phyloP scores from a whole-genome alignment of 2,113 vertebrate genomes.

The Hyperopisus bebe region DNA sequence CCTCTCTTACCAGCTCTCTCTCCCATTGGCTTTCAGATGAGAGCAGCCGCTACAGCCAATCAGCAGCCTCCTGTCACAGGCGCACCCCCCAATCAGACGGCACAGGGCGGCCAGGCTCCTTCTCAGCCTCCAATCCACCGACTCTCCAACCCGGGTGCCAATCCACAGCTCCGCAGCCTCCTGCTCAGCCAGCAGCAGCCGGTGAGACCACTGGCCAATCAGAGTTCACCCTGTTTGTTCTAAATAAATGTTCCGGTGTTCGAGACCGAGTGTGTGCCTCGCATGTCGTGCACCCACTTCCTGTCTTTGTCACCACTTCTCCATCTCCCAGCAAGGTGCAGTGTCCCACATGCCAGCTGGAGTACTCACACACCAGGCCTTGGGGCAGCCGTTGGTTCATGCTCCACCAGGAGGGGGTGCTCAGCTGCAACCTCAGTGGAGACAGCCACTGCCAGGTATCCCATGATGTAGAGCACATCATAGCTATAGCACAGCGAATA shows the following conservation, averaged over 20 bases:
- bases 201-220: slow-evolving; percentile 49
- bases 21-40: slow-evolving; percentile 55
- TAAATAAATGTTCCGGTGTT: not conserved
- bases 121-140: slow-evolving; percentile 73
- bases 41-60: slow-evolving; percentile 61
- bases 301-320: not conserved
- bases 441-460: slow-evolving; percentile 67
- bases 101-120: slow-evolving; percentile 58
- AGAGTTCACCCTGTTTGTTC: not conserved
- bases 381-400: slow-evolving; percentile 73
- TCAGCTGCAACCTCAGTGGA: slow-evolving; percentile 72
- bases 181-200: slow-evolving; percentile 85
- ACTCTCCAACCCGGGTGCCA: slow-evolving; percentile 81
- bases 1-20: not conserved
- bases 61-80: slow-evolving; percentile 60
- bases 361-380: slow-evolving; percentile 72
- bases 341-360: slow-evolving; percentile 69
- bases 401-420: slow-evolving; percentile 63
- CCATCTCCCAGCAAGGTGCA: slow-evolving; percentile 57
- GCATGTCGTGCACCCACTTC: not conserved
- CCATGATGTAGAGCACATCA: not conserved
- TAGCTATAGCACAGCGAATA: not conserved
- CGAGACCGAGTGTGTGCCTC: not conserved
- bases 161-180: slow-evolving; percentile 85
- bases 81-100: slow-evolving; percentile 67